Percentiles rank a stretch among this genome's conserved stretches.
Conservation (phyloP, 2,797 vertebrate species). For the Ctenopoma multispine region DNA sequence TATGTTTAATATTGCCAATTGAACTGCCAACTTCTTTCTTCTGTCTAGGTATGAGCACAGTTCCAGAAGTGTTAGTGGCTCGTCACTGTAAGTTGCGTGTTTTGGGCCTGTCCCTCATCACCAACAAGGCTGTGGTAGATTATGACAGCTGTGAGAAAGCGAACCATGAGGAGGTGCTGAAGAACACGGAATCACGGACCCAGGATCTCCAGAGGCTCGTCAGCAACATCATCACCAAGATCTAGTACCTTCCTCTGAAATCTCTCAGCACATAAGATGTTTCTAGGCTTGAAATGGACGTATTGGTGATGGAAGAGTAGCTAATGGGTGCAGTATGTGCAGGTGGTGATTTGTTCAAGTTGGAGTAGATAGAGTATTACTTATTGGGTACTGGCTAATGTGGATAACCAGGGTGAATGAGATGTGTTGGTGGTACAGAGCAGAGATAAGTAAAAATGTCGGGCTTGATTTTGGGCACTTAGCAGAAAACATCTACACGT, state of each 20-base stretch:
- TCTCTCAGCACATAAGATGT: background rate
- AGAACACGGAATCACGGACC: slow-evolving; percentile 68
- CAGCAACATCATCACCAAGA: slow-evolving; percentile 71
- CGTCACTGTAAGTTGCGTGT: slow-evolving; percentile 89
- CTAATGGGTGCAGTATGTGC: slow-evolving; percentile 12
- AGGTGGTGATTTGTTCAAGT: background rate
- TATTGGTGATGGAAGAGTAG: background rate
- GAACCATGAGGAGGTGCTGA: slow-evolving; percentile 87
- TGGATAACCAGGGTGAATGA: background rate
- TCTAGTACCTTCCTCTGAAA: slow-evolving; percentile 42
- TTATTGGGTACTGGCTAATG: background rate
- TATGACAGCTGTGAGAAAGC: slow-evolving; percentile 80
- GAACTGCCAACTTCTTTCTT: background rate
- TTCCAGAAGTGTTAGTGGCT: slow-evolving; percentile 90
- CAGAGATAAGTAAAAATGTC: background rate
- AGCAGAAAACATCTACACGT: background rate
- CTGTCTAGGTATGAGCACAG: slow-evolving; percentile 89
- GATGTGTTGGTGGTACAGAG: background rate
- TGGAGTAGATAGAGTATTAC: background rate
- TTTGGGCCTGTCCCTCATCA: slow-evolving; percentile 90
- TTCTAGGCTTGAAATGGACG: background rate
- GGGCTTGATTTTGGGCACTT: background rate
- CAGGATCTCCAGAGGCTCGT: slow-evolving; percentile 79
- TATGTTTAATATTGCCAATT: too few species aligned
- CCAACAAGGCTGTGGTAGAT: slow-evolving; percentile 86